Base-by-base conservation (phyloP, 2,797 vertebrate genomes). In the Bradypodion ventrale region DNA sequence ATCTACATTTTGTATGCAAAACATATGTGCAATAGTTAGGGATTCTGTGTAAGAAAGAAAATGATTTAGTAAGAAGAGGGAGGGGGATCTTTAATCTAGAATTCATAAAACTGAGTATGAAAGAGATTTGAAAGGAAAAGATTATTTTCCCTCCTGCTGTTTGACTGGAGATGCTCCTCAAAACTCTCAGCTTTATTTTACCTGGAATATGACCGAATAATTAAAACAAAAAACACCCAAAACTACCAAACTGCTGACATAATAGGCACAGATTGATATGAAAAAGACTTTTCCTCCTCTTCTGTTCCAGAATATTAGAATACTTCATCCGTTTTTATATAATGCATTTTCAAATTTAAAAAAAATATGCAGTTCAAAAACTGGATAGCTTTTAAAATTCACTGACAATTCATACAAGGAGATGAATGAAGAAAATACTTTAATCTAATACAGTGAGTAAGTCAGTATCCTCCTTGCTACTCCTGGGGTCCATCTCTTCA, bases 261-360 rank as follows among this genome's bases (percentile, higher is more conserved):
- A 91, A 93, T 91, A 92, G 92, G 80, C 76, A 86, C 79, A 0
- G 0, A 89, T 89, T 92, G 89, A 90, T 87, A 87, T 87, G 56
- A 85, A 94, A 94, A 93, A 72, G 73, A 44, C 2, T 49, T 70
- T 27, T 27, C 60, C 40, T 25, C 49, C n/a, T 27, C 32, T 70
- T 7, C 82, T 85, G 91, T 88, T 90, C 83, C 49, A 82, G 60
- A 83, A 78, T 80, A 83, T 87, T 91, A 85, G 75, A 84, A 35
- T 35, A 80, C 74, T 77, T 84, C 83, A 70, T 86, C 52, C 62
- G 80, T 78, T 90, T 93, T 76, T 75, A 65, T 88, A 60, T 84
- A 85, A 80, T 87, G 63, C 37, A 35, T 83, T 85, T 85, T 88
- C 90, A 91, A 88, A 79, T 88, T n/a, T n/a, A 59, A 69, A 86